Conservation (phyloP, 1,140 invertebrate species). For the Penaeus indicus region DNA sequence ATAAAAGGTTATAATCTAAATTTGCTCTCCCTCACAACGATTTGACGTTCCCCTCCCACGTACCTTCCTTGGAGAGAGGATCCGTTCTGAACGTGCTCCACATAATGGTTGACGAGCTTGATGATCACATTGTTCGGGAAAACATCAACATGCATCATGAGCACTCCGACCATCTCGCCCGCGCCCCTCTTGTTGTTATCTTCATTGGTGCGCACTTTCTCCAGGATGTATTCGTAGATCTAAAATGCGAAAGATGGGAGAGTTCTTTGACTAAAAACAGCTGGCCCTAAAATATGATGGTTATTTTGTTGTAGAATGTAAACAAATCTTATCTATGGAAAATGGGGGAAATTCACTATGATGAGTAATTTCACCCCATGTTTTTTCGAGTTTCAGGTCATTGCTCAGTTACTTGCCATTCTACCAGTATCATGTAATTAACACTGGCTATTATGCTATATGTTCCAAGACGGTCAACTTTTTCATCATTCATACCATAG, state of each 20-base stretch:
- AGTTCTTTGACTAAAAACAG: background rate
- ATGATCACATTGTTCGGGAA: constrained; percentile 51
- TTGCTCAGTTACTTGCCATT: no score
- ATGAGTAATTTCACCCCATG: no score
- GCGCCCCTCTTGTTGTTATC: constrained; percentile 35
- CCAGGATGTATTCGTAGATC: constrained; percentile 53
- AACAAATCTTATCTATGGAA: no score
- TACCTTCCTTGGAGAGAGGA: constrained; percentile 55
- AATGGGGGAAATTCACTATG: no score
- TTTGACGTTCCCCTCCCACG: background rate
- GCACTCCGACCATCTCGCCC: constrained; percentile 50
- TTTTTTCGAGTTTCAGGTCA: no score
- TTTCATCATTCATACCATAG: no score
- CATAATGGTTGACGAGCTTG: constrained; percentile 43
- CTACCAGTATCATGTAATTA: no score
- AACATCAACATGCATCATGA: constrained; percentile 53
- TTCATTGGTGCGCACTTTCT: constrained; percentile 24
- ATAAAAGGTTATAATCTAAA: no score
- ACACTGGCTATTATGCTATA: no score
- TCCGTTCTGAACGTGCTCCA: constrained; percentile 42
- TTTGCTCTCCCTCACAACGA: background rate
- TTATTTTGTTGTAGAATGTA: background rate
- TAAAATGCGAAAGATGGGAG: background rate
- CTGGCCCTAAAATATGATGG: background rate
- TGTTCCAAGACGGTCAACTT: no score